Evolutionary conservation across 2,888 invertebrate species (phyloP).

Genomic region (Drosophila pseudotakahashii): DNA sequence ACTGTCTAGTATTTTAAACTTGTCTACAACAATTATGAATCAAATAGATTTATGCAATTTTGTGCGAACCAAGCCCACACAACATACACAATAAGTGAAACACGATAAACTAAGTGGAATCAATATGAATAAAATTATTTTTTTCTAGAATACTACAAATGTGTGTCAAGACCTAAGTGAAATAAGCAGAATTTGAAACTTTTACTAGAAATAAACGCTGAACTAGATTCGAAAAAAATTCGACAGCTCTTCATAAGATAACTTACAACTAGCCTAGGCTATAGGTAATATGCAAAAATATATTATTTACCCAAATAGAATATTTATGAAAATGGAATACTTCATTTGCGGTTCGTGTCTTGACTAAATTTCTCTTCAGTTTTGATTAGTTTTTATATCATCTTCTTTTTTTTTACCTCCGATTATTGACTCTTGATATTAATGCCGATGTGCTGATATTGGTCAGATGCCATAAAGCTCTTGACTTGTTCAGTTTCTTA

Average conservation of each 20-base stretch:
- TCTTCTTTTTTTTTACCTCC: slow-evolving; percentile 3
- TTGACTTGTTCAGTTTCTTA: slow-evolving; percentile 19
- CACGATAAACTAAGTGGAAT: slow-evolving; percentile 31
- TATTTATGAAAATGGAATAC: slow-evolving; percentile 42
- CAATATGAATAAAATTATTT: slow-evolving; percentile 32
- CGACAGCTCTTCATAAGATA: slow-evolving; percentile 47
- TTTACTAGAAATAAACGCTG: slow-evolving; percentile 69
- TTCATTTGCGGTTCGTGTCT: slow-evolving; percentile 28
- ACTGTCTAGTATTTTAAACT: slow-evolving; percentile 48
- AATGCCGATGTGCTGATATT: slow-evolving; percentile 21
- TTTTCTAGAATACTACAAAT: slow-evolving; percentile 58
- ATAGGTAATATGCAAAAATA: slow-evolving; percentile 56
- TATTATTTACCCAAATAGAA: slow-evolving; percentile 54
- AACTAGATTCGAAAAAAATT: slow-evolving; percentile 47
- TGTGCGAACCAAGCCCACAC: slow-evolving; percentile 48
- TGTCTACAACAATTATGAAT: slow-evolving; percentile 27
- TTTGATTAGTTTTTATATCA: slow-evolving; percentile 12
- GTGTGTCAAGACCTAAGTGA: slow-evolving; percentile 49
- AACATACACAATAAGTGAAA: slow-evolving; percentile 51
- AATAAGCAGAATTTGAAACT: slow-evolving; percentile 43
- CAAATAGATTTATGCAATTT: slow-evolving; percentile 40
- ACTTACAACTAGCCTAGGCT: slow-evolving; percentile 59
- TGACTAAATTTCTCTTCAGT: slow-evolving; percentile 6
- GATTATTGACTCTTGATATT: slow-evolving; percentile 10
- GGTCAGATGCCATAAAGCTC: slow-evolving; percentile 19